Evolutionary conservation across 2,113 vertebrate species (phyloP), one percentile per base, ranked within the genome.

Genomic region (Eublepharis macularius): DNA sequence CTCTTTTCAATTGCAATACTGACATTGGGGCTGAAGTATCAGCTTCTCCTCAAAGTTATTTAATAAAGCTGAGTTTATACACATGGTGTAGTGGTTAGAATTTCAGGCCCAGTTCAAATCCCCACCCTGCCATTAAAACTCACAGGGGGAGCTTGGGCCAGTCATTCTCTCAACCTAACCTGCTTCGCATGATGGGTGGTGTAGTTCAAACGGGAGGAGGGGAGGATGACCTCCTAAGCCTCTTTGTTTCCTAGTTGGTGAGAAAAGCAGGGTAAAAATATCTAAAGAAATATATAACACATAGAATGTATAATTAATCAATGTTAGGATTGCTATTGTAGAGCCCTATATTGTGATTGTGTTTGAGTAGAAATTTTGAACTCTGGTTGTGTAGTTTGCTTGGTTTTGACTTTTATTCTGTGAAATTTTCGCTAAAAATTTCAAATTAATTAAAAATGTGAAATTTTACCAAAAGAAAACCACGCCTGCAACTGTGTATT

Each of bases 361-460:
- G 6, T 34, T 39, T 17, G 54, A 32, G 2, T 63, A 34, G 29
- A 74, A 77, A 86, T 90, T 32, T 81, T 82, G 88, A 90, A 90
- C 14, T 45, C 39, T 19, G 34, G 69, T 88, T 47, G 36, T 6
- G 3, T 76, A n/a, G 1, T 60, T 51, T 51, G 57, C 14, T 86
- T 45, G 85, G 60, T 54, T 79, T 87, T 75, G 76, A 82, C 34
- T 8, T 57, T 6, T 29, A 8, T 68, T 32, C 17, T 68, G 3
- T 76, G 32, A 24, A 29, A 65, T 79, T 7, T 65, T 16, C 51
- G 16, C 29, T 65, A 80, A 80, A 65, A 65, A 80, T 45, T 29
- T 24, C 69, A 72, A 21, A 10, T 34, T 39, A 1, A 14, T 10
- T 45, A 13, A 8, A 72, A 7, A 19, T 57, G 4, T 17, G 21